Evolutionary conservation across 2,888 invertebrate species (phyloP).

Genomic region (Formica aserva): DNA sequence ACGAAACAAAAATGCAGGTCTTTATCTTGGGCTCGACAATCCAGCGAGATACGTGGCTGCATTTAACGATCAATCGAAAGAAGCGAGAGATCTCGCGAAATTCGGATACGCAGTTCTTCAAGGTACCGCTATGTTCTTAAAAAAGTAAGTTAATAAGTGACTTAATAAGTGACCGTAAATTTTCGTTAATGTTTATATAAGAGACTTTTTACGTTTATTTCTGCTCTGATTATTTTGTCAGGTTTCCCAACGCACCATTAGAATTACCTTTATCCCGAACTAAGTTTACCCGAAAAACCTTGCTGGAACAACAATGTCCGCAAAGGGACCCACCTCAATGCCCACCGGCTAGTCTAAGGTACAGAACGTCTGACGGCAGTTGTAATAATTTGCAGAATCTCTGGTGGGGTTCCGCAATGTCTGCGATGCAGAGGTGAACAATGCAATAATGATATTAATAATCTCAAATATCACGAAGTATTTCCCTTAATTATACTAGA

Average conservation of each 20-base stretch:
- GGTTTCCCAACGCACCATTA: conserved; percentile 76
- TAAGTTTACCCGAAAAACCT: conserved; percentile 79
- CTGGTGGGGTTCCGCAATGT: conserved; percentile 93
- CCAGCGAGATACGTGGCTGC: conserved; percentile 91
- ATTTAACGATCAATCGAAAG: conserved; percentile 90
- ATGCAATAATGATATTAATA: neutral
- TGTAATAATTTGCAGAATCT: conserved; percentile 94
- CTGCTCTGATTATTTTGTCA: neutral
- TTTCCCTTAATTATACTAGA: neutral
- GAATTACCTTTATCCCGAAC: conserved; percentile 69
- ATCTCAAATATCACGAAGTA: neutral
- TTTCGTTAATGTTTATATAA: neutral
- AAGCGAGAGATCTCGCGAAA: conserved; percentile 88
- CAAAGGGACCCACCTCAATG: conserved; percentile 90
- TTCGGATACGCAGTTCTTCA: conserved; percentile 91
- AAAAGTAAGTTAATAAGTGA: conserved; percentile 87
- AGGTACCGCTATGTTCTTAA: conserved; percentile 88
- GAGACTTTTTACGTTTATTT: neutral
- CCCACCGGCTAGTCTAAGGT: conserved; percentile 89
- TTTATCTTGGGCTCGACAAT: conserved; percentile 88
- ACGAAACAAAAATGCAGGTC: conserved; percentile 85
- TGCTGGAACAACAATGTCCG: conserved; percentile 89
- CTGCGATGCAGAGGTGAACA: conserved; percentile 89
- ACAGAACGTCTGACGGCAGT: conserved; percentile 95
- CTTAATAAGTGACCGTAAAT: neutral